These are phyloP conservation scores for Drosophila subquinaria DNA, from an alignment of 2,888 invertebrate genomes.

Conservation along the genomic window DNA sequence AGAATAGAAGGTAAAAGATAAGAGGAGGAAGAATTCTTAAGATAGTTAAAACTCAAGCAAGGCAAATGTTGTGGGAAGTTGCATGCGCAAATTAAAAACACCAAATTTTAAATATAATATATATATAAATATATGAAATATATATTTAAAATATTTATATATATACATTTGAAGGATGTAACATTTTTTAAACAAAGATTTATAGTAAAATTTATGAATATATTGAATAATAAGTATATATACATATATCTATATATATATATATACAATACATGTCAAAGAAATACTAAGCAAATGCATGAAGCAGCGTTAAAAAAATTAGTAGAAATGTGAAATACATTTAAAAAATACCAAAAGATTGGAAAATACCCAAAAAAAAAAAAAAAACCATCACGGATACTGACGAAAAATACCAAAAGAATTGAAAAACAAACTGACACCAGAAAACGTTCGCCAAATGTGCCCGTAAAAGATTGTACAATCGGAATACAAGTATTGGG, in stretches of 20 bases:
- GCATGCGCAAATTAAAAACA: conserved; percentile 69
- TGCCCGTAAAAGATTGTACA: conserved; percentile 36
- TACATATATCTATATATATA: conserved; percentile 32
- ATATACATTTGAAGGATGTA: conserved; percentile 54
- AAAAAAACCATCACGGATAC: conserved; percentile 5
- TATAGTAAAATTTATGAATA: conserved; percentile 77
- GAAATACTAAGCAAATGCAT: conserved; percentile 34
- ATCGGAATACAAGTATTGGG: conserved; percentile 22
- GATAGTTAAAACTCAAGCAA: conserved; percentile 39
- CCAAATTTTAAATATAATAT: conserved; percentile 70
- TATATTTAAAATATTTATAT: conserved; percentile 39
- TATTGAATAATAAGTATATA: conserved; percentile 54
- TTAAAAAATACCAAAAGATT: conserved; percentile 67
- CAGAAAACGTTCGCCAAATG: conserved; percentile 46
- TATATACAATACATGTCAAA: conserved; percentile 38
- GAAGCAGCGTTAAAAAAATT: conserved; percentile 25
- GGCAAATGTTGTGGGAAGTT: conserved; percentile 46
- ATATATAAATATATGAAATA: conserved; percentile 36
- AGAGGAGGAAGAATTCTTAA: conserved; percentile 25
- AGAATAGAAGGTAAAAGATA: conserved; percentile 7
- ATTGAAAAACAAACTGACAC: conserved; percentile 3
- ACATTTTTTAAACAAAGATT: conserved; percentile 73
- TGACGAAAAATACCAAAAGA: conserved; percentile 5
- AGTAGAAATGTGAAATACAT: conserved; percentile 72
- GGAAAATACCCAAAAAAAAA: conserved; percentile 13